These are phyloP conservation scores for Oreortyx pictus DNA, from an alignment of 2,797 vertebrate species.

Conservation along the genomic window DNA sequence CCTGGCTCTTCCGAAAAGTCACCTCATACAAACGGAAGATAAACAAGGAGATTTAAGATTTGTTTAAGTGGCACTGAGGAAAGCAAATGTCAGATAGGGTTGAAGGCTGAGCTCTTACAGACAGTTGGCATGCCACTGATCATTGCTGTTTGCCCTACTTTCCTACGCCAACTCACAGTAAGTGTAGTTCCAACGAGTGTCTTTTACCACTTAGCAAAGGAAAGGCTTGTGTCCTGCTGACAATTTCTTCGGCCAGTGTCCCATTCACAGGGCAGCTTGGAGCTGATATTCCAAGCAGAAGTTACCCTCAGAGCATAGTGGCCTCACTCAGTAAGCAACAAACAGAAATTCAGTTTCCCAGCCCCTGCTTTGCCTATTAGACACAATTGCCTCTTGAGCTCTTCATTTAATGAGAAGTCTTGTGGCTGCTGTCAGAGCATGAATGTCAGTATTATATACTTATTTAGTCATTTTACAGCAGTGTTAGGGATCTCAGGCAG, in stretches of 20 bases:
- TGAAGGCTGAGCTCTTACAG: neutral
- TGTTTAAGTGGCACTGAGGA: slow-evolving; percentile 3
- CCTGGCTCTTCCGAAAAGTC: slow-evolving; percentile 1
- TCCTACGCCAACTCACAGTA: slow-evolving; percentile 29
- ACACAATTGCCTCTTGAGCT: slow-evolving; percentile 38
- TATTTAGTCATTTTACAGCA: slow-evolving; percentile 56
- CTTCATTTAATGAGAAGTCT: slow-evolving; percentile 49
- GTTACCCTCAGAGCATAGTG: neutral
- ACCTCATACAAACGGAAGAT: neutral
- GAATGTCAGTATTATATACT: slow-evolving; percentile 56
- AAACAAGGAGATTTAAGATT: slow-evolving; percentile 34
- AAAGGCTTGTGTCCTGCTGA: neutral
- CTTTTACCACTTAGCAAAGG: slow-evolving; percentile 68
- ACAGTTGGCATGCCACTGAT: slow-evolving; percentile 10
- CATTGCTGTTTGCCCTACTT: slow-evolving; percentile 42
- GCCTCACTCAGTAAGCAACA: neutral
- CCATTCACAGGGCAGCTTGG: neutral
- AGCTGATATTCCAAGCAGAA: neutral
- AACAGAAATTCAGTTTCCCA: slow-evolving; percentile 6
- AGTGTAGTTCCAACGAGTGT: slow-evolving; percentile 56
- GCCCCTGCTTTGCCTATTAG: slow-evolving; percentile 21
- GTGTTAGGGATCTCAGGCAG: slow-evolving; percentile 25
- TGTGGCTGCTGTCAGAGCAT: slow-evolving; percentile 33
- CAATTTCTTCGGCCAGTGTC: neutral
- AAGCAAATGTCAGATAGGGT: neutral